Evolutionary conservation across 2,797 vertebrate species (phyloP).

Genomic region (Cirrhinus mrigala): DNA sequence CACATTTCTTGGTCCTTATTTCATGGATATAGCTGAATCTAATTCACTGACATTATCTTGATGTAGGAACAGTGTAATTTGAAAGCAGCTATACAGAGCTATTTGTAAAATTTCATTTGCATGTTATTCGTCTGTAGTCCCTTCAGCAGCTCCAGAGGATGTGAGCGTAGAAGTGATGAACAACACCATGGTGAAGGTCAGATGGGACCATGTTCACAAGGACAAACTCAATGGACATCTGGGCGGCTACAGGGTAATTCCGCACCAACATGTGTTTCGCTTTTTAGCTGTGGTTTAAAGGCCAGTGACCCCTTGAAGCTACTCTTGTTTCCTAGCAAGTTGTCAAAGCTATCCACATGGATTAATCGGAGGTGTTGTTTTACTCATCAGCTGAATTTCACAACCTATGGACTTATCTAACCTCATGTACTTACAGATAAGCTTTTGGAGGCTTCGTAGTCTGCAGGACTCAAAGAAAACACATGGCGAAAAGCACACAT

Average conservation of each 20-base stretch:
- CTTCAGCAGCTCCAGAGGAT: constrained; percentile 87
- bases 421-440: constrained; percentile 79
- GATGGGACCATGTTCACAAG: constrained; percentile 88
- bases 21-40: constrained; percentile 7
- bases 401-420: constrained; percentile 3
- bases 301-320: constrained; percentile 34
- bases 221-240: constrained; percentile 93
- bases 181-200: constrained; percentile 87
- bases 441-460: constrained; percentile 90
- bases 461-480: constrained; percentile 83
- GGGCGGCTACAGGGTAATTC: constrained; percentile 92
- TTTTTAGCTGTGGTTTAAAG: constrained; percentile 73
- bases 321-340: constrained; percentile 51
- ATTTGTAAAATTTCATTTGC: constrained; percentile 48
- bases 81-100: constrained; percentile 17
- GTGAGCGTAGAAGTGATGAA: constrained; percentile 87
- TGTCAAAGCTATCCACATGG: constrained; percentile 24
- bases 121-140: constrained; percentile 79
- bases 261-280: constrained; percentile 67
- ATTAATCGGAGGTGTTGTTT: neutral
- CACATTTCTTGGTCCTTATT: constrained; percentile 34
- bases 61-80: constrained; percentile 41
- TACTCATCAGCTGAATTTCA: neutral
- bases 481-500: constrained; percentile 82
- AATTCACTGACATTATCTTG: constrained; percentile 44